Conservation (phyloP, 2,888 invertebrate species). For the Lithodes maja region DNA sequence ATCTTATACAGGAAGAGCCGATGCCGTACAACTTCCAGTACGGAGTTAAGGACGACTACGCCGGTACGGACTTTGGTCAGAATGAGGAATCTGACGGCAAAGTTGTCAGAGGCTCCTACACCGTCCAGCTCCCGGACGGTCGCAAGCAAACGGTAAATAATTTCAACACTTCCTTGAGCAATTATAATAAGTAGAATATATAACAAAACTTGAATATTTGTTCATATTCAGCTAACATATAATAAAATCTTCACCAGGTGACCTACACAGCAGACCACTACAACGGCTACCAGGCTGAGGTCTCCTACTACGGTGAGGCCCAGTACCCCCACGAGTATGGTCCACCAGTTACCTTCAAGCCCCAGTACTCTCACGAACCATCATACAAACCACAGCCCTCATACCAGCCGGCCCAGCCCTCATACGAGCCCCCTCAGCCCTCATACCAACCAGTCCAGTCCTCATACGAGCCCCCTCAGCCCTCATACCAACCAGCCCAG, state of each 20-base stretch:
- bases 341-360: conserved; percentile 52
- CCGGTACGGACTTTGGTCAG: conserved; percentile 40
- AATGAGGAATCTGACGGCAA: conserved; percentile 45
- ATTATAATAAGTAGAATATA: background rate
- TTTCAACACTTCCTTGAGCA: background rate
- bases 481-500: background rate
- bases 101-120: conserved; percentile 35
- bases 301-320: conserved; percentile 84
- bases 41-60: conserved; percentile 38
- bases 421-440: conserved; percentile 8
- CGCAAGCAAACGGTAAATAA: conserved; percentile 41
- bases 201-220: no score
- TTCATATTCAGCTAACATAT: no score
- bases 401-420: conserved; percentile 8
- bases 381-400: conserved; percentile 43
- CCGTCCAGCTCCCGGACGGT: conserved; percentile 41
- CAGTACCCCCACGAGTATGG: conserved; percentile 75
- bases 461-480: conserved; percentile 72
- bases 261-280: conserved; percentile 84
- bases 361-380: conserved; percentile 30
- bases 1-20: background rate
- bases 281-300: conserved; percentile 92
- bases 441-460: conserved; percentile 77
- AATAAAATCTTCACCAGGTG: conserved; percentile 9
- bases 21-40: conserved; percentile 41